Conservation (phyloP, 2,797 vertebrate genomes). For the Girardinus metallicus region DNA sequence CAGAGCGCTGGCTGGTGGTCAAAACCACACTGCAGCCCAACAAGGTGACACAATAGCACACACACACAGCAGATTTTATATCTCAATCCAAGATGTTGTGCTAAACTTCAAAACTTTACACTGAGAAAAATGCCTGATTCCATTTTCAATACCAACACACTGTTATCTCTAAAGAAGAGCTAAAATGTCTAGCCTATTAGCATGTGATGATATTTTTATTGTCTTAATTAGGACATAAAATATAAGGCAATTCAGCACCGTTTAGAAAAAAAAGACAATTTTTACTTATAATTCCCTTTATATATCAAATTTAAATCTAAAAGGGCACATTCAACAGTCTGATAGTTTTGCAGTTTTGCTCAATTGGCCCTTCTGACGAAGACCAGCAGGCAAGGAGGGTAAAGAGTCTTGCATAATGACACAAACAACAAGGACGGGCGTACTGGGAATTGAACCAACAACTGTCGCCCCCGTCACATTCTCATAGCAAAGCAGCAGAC, state of each 20-base stretch:
- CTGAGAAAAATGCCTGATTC: background rate
- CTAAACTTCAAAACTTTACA: background rate
- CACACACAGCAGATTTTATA: background rate
- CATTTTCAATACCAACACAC: background rate
- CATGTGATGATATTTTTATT: background rate
- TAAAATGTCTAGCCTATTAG: background rate
- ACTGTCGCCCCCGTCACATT: no score
- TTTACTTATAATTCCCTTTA: no score
- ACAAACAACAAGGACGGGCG: no score
- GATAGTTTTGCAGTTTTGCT: no score
- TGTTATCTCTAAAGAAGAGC: background rate
- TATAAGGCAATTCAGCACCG: background rate
- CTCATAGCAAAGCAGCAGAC: background rate
- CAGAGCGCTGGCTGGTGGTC: slow-evolving; percentile 83
- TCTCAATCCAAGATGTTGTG: background rate
- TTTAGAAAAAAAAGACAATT: background rate
- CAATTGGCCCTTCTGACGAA: no score
- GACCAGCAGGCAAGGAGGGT: no score
- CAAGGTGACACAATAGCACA: slow-evolving; percentile 63
- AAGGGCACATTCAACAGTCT: no score
- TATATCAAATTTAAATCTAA: no score
- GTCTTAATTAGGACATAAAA: background rate
- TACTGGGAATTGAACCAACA: no score
- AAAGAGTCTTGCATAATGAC: no score
- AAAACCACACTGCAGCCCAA: slow-evolving; percentile 77